These are phyloP conservation scores for Cheilosia soror DNA, from an alignment of 2,888 invertebrate species.

Conservation along the genomic window DNA sequence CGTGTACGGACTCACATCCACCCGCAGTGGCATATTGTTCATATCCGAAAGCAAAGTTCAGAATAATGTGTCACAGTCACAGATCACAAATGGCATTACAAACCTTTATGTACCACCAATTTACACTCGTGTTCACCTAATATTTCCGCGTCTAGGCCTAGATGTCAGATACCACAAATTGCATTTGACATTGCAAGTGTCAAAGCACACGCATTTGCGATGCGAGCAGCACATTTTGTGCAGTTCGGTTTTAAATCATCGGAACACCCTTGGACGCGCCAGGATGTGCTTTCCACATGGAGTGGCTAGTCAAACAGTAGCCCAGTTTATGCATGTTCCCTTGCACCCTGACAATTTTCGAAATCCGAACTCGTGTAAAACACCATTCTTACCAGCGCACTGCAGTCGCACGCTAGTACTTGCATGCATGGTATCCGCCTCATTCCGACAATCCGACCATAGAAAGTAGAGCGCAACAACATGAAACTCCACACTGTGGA, in stretches of 20 bases:
- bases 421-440: slow-evolving; percentile 56
- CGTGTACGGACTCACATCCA: slow-evolving; percentile 36
- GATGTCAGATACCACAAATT: background rate
- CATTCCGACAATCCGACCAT: slow-evolving; percentile 49
- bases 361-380: slow-evolving; percentile 75
- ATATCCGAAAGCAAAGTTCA: background rate
- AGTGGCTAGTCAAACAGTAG: slow-evolving; percentile 74
- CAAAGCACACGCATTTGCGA: slow-evolving; percentile 23
- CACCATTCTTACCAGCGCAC: slow-evolving; percentile 71
- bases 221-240: slow-evolving; percentile 60
- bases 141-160: background rate
- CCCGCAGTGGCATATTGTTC: slow-evolving; percentile 37
- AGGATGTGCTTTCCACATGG: slow-evolving; percentile 64
- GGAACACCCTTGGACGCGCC: slow-evolving; percentile 59
- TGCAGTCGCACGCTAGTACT: slow-evolving; percentile 70
- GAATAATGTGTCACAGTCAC: slow-evolving; percentile 29
- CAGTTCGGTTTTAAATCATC: slow-evolving; percentile 60
- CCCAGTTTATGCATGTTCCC: slow-evolving; percentile 74
- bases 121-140: background rate
- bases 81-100: slow-evolving; percentile 4
- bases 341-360: slow-evolving; percentile 73
- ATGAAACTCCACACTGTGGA: slow-evolving; percentile 25
- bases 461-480: slow-evolving; percentile 73
- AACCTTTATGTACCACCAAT: background rate
- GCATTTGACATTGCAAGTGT: slow-evolving; percentile 2